A percentile compares a stretch with the other conserved stretches of the same genome.
These are phyloP conservation scores for Myopa tessellatipennis DNA, from an alignment of 2,888 invertebrate species.

Conservation along the genomic window DNA sequence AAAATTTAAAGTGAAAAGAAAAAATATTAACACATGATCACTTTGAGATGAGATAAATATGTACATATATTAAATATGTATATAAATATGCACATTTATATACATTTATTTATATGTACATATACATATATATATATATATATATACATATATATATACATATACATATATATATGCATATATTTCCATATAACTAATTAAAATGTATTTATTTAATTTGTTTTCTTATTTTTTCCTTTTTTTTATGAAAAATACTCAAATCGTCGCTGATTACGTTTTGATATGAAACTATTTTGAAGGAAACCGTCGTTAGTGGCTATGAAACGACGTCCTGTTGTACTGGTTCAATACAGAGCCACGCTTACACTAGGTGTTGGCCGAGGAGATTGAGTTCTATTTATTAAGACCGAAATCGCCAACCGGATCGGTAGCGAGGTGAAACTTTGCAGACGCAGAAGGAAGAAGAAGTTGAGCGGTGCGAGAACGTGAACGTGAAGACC, in stretches of 20 bases:
- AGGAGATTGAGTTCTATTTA: conserved; percentile 68
- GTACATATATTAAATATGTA: neutral
- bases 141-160: conserved; percentile 21
- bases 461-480: conserved; percentile 17
- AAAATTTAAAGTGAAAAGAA: conserved; percentile 41
- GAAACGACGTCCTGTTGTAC: conserved; percentile 60
- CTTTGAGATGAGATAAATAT: conserved; percentile 2
- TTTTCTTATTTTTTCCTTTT: neutral
- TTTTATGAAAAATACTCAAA: conserved; percentile 11
- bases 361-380: conserved; percentile 69
- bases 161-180: neutral
- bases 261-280: conserved; percentile 21
- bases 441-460: conserved; percentile 28
- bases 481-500: neutral
- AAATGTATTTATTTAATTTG: neutral
- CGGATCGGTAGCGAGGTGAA: conserved; percentile 58
- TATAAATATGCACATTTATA: neutral
- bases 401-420: conserved; percentile 60
- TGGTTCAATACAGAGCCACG: conserved; percentile 68
- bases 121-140: conserved; percentile 3
- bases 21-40: conserved; percentile 37
- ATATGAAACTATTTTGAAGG: conserved; percentile 35
- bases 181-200: neutral
- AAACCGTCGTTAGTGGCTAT: conserved; percentile 46
- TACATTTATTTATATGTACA: neutral